Percentiles rank a stretch among this genome's conserved stretches.
phyloP scores from a whole-genome alignment of 2,888 invertebrate species.

The Acrobasis repandana region DNA sequence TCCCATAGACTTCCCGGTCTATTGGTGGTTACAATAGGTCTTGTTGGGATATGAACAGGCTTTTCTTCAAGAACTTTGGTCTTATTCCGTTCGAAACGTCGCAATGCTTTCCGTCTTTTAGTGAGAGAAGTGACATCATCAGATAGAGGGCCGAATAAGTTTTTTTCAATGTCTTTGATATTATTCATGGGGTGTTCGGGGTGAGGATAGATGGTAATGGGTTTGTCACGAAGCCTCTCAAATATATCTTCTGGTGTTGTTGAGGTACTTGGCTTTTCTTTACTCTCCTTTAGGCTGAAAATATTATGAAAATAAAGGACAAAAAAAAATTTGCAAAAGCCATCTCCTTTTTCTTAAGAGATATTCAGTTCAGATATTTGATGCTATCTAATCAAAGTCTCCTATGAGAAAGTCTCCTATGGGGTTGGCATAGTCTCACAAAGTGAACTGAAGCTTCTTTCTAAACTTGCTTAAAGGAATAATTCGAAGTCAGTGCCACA shows the following conservation, averaged over 20 bases:
- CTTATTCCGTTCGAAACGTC: constrained; percentile 71
- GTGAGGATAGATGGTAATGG: constrained; percentile 57
- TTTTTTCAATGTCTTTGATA: constrained; percentile 73
- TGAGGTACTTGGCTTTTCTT: constrained; percentile 46
- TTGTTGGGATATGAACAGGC: constrained; percentile 40
- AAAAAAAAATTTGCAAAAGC: background rate
- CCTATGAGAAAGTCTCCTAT: background rate
- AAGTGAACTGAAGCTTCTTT: too few species aligned
- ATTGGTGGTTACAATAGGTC: constrained; percentile 34
- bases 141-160: constrained; percentile 72
- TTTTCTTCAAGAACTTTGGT: constrained; percentile 54
- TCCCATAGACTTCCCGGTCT: constrained; percentile 73
- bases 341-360: background rate
- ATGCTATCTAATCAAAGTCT: background rate
- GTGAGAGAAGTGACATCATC: constrained; percentile 59
- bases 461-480: too few species aligned
- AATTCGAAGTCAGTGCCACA: too few species aligned
- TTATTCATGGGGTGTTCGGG: constrained; percentile 79
- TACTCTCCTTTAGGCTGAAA: constrained; percentile 42
- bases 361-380: too few species aligned
- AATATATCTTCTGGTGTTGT: constrained; percentile 39
- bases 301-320: background rate
- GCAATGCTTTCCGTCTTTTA: constrained; percentile 71
- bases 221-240: constrained; percentile 42
- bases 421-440: background rate